Base-by-base conservation (phyloP, 2,113 vertebrate species). In the Arvicanthis niloticus region DNA sequence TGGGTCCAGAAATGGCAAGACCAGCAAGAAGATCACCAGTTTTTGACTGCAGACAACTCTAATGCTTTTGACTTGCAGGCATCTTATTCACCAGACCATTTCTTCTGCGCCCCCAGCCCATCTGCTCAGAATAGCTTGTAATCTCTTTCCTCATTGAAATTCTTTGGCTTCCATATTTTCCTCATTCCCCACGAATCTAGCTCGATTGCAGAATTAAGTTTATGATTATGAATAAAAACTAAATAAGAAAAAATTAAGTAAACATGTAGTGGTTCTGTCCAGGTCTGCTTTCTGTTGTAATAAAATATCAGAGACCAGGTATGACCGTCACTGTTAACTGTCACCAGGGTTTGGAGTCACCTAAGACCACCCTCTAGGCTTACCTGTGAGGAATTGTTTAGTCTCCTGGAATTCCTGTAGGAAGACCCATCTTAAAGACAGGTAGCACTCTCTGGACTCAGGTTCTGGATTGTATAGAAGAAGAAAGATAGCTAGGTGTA, bases 11-110 rank as follows among this genome's bases (percentile, higher is more conserved):
- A 98, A 97, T 0, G 99, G 99, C 93, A 99, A 98, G 48, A 98
- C 99, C 0, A 98, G 97, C 97, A 98, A 98, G 98, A 99, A 99
- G 98, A 97, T 99, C 72, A 96, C 97, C 97, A 99, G n/a, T 99
- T 62, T 92, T 98, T 0, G 97, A 99, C 97, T 99, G 99, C 19
- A 99, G 99, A 70, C 98, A 99, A 97, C 98, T 99, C 96, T 99
- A 98, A 72, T 97, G 85, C 93, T 91, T 80, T 78, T 91, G 96
- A 93, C 45, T 76, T 88, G 56, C 91, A 11, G 31, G 89, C 17
- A 53, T 97, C 56, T 96, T 70, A 40, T 11, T 22, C 5, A 91
- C 56, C 94, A 95, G 94, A 98, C 89, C 98, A 94, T 98, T 98
- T 98, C 98, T 96, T 78, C 11, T 58, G 97, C 90, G 56, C 65